A percentile compares a stretch with the other conserved stretches of the same genome.
phyloP scores from a whole-genome alignment of 2,113 vertebrate genomes.

The Procavia capensis region DNA sequence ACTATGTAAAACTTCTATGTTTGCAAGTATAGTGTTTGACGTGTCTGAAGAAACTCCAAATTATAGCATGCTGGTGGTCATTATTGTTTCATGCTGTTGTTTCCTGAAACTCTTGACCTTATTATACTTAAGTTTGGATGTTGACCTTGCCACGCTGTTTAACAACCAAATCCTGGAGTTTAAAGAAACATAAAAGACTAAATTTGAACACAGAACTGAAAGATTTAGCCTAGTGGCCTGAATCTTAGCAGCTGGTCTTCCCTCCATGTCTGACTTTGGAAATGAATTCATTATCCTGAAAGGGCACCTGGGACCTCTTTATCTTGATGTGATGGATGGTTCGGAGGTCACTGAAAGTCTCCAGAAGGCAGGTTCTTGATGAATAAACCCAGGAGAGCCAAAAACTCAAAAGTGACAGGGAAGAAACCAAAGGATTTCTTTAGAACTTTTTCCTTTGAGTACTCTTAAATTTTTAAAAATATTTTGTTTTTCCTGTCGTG shows the following conservation, averaged over 20 bases:
- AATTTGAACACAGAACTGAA: not conserved
- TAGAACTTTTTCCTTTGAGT: not conserved
- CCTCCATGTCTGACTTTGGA: not conserved
- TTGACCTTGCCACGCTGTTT: not conserved
- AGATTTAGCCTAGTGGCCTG: not conserved
- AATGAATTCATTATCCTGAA: not conserved
- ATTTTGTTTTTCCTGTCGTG: not conserved
- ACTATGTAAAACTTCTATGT: not conserved
- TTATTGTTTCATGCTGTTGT: not conserved
- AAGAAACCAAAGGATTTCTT: not conserved
- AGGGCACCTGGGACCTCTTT: slow-evolving; percentile 50
- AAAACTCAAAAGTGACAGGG: not conserved
- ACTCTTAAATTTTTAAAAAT: slow-evolving; percentile 17
- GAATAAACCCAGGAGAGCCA: slow-evolving; percentile 12
- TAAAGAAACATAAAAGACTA: not conserved
- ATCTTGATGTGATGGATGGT: slow-evolving; percentile 51
- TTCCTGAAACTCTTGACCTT: not conserved
- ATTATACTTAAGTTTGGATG: not conserved
- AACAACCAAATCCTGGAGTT: not conserved
- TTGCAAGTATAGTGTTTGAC: not conserved
- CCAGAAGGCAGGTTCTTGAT: not conserved
- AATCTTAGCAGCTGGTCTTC: not conserved
- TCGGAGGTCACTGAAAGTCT: slow-evolving; percentile 51
- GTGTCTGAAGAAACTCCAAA: not conserved
- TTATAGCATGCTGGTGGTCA: not conserved